Base-by-base conservation (phyloP, 2,888 invertebrate genomes). In the Acrocyrtus sp. region DNA sequence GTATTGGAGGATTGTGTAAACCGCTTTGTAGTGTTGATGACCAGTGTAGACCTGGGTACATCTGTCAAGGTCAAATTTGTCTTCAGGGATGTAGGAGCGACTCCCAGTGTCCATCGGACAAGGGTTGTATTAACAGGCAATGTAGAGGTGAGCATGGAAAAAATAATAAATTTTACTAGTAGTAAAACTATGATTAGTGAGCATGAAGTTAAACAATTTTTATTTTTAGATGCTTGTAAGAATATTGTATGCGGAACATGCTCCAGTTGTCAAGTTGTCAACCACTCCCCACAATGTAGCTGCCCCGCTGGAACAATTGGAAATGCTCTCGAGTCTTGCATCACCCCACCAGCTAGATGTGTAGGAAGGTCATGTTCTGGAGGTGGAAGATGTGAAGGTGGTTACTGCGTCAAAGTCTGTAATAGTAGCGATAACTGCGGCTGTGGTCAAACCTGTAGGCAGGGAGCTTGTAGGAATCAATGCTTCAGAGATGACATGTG, bases 61-160 rank as follows among this genome's bases (percentile, higher is more conserved):
- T 96, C 81, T 96, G 96, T 82, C 92, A 93, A 84, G 93, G 92
- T 82, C 88, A 94, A 81, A 87, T 95, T 76, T 95, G 95, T 83
- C 90, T 93, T 83, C 89, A 91, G 81, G 96, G 96, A 51, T 96
- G 96, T 83, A 89, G 95, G 72, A 92, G 90, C 82, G 95, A 95
- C 83, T 89, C 90, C 50, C 89, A 90, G 15, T 96, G 96, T 83
- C 87, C 89, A 8, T 87, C 86, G 74, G 87, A 90, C 72, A 89
- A 93, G 84, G 91, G 94, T 15, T 96, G 96, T 83, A 86, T 94
- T 48, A 90, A 91, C 82, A 92, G 92, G 81, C 90, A 92, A 83
- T 95, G 95, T 83, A 89, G 88, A 87, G 91, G 91, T 91, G 86
- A 83, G 83, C 5, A 19, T n/a, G n/a, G n/a, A n/a, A n/a, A n/a